Evolutionary conservation across 2,113 vertebrate genomes (phyloP).

Genomic region (Cyanocitta stelleri): DNA sequence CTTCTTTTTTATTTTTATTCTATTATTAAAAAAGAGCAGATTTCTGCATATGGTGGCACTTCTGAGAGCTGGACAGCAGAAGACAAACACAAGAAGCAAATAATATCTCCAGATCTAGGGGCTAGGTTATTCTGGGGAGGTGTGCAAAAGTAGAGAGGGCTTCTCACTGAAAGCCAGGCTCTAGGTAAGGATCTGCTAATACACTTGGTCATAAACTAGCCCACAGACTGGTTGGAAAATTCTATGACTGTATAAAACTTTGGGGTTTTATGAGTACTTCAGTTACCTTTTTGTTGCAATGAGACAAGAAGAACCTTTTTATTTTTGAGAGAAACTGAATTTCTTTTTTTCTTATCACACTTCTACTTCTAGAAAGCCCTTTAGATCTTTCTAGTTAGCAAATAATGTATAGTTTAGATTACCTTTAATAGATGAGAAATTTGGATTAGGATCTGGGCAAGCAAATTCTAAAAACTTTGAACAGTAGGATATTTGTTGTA

Average conservation of each 20-base stretch:
- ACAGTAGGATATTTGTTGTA: not conserved
- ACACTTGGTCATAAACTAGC: not conserved
- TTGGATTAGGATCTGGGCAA: not conserved
- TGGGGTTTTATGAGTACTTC: not conserved
- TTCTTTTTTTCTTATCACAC: not conserved
- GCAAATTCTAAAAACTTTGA: not conserved
- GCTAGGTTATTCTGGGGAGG: not conserved
- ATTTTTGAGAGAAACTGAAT: not conserved
- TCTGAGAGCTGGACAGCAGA: not conserved
- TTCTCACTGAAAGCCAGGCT: not conserved
- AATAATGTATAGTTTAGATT: not conserved
- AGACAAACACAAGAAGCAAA: not conserved
- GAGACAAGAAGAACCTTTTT: not conserved
- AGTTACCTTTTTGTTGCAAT: not conserved
- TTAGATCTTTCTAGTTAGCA: not conserved
- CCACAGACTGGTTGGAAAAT: not conserved
- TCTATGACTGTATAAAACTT: not conserved
- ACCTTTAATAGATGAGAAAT: not conserved
- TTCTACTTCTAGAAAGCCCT: not conserved
- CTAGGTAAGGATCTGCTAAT: not conserved
- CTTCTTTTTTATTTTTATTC: not conserved
- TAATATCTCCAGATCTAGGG: not conserved
- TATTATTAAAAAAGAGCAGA: not conserved
- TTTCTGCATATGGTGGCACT: not conserved
- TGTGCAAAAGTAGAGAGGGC: not conserved